Percentiles rank a stretch among this genome's conserved stretches.
These are phyloP conservation scores for Echinometra lucunter DNA, from an alignment of 53 echinoderm and acorn worm genomes.

Conservation along the genomic window DNA sequence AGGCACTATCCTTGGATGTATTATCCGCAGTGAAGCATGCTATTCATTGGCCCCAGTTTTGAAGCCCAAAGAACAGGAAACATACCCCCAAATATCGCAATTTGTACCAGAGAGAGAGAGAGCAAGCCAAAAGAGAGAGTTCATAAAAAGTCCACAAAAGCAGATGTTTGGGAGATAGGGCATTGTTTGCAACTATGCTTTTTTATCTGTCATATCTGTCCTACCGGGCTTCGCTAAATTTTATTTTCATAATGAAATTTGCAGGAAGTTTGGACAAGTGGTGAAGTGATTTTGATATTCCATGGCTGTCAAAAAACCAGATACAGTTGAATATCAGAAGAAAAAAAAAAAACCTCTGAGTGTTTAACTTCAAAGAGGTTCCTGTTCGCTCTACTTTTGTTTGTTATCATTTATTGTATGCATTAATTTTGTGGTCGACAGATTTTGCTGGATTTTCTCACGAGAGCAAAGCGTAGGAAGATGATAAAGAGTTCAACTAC, in stretches of 20 bases:
- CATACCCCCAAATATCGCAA: background rate
- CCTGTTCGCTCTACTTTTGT: conserved; percentile 57
- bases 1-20: background rate
- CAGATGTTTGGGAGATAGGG: conserved; percentile 42
- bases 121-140: conserved; percentile 61
- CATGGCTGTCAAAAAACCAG: conserved; percentile 60
- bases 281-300: conserved; percentile 68
- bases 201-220: conserved; percentile 66
- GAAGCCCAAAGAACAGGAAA: background rate
- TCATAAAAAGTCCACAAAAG: conserved; percentile 60
- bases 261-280: conserved; percentile 74
- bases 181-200: conserved; percentile 61
- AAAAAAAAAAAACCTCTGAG: conserved; percentile 8
- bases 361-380: conserved; percentile 54
- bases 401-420: conserved; percentile 72
- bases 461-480: conserved; percentile 25
- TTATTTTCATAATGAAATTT: conserved; percentile 74
- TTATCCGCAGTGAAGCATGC: background rate
- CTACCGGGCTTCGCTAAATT: conserved; percentile 65
- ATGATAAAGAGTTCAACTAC: conserved; percentile 27
- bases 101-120: conserved; percentile 37
- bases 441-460: conserved; percentile 62
- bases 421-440: conserved; percentile 67
- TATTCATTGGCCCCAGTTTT: background rate
- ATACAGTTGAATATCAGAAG: background rate